phyloP scores from a whole-genome alignment of 2,888 invertebrate genomes.

The Trissolcus japonicus region DNA sequence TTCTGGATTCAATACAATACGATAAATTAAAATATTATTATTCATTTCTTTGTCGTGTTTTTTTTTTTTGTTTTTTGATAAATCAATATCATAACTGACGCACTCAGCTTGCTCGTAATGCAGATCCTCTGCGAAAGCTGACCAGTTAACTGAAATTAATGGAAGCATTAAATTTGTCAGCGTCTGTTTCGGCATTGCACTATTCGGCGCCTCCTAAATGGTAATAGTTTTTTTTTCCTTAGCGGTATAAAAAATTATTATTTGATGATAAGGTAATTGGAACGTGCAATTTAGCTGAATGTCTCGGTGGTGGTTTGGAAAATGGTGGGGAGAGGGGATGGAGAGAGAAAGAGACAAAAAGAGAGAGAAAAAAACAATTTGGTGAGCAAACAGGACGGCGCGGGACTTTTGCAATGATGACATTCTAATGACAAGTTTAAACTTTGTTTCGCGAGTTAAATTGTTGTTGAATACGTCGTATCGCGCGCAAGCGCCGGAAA shows the following conservation, averaged over 20 bases:
- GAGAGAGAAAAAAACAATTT: constrained; percentile 46
- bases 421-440: constrained; percentile 52
- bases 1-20: constrained; percentile 1
- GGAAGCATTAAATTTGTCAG: constrained; percentile 68
- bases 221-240: too few relatives aligned
- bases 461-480: constrained; percentile 54
- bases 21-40: too few relatives aligned
- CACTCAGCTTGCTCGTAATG: constrained; percentile 61
- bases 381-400: constrained; percentile 26
- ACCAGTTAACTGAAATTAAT: constrained; percentile 68
- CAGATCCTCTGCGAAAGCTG: constrained; percentile 41
- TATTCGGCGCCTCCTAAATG: background rate
- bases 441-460: constrained; percentile 53
- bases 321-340: constrained; percentile 4
- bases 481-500: constrained; percentile 49
- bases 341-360: too few relatives aligned
- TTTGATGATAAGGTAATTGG: constrained; percentile 40
- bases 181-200: constrained; percentile 52
- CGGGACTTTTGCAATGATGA: constrained; percentile 46
- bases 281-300: constrained; percentile 7
- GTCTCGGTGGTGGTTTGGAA: too few relatives aligned
- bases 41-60: too few relatives aligned
- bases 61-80: too few relatives aligned
- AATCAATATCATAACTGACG: constrained; percentile 17
- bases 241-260: constrained; percentile 10